These are phyloP conservation scores for Emmelina monodactyla DNA, from an alignment of 2,888 invertebrate genomes.

Conservation along the genomic window DNA sequence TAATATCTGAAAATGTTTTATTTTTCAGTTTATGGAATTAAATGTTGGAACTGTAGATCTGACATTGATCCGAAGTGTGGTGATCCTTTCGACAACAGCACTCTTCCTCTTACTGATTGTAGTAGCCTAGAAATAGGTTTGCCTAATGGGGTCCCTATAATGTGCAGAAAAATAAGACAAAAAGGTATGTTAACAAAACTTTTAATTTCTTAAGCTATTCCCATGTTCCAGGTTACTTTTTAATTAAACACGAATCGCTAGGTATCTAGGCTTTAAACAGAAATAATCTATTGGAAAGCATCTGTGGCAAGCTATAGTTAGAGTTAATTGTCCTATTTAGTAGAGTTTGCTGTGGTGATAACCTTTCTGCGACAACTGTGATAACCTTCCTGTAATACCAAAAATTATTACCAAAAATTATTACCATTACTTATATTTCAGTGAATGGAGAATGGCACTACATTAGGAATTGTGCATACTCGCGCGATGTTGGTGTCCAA, in stretches of 20 bases:
- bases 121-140: conserved; percentile 67
- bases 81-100: conserved; percentile 90
- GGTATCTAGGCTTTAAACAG: no score
- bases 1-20: conserved; percentile 11
- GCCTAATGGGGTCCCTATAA: conserved; percentile 74
- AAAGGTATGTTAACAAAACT: conserved; percentile 83
- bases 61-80: conserved; percentile 89
- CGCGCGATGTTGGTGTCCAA: conserved; percentile 89
- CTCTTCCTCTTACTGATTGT: conserved; percentile 86
- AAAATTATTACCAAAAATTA: background rate
- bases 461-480: conserved; percentile 86
- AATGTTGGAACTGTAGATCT: conserved; percentile 93
- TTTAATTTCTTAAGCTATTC: no score
- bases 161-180: conserved; percentile 92
- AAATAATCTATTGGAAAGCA: no score
- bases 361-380: no score
- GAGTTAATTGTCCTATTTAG: no score
- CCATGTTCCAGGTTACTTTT: no score
- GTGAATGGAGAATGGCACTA: conserved; percentile 90
- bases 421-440: conserved; percentile 35
- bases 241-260: no score
- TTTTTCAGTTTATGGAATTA: conserved; percentile 71
- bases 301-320: no score
- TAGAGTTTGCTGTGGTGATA: no score
- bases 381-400: no score